Evolutionary conservation across 2,888 invertebrate genomes (phyloP), one percentile per base, ranked within the genome.

Genomic region (Odiellus spinosus): DNA sequence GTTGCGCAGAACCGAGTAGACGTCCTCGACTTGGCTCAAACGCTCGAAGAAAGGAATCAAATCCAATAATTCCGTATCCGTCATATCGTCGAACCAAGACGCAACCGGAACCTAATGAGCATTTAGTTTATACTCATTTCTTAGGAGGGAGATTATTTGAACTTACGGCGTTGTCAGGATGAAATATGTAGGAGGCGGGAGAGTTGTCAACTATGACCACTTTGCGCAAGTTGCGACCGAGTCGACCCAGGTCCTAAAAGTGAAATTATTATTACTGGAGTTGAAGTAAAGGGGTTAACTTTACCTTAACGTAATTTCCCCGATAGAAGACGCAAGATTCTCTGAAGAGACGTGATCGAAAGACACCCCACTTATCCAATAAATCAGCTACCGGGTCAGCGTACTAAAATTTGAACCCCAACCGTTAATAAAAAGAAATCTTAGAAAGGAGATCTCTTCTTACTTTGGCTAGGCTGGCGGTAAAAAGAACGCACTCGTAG

Each of bases 311-410:
- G 73, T 98, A 99, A 74, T 96, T 99, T 60, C 98, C 98, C 70
- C 91, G 78, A 74, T 98, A 91, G 76, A 93, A 98, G 69, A 96
- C 96, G 74, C 98, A 99, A 60, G 96, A 93, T 76, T 99, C 98
- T 68, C 98, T 80, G 76, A 99, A 99, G 64, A 99, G 74, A 63
- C 98, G 79, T 60, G 87, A 82, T 63, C 88, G 78, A 73, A 91
- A 90, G 58, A 95, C 93, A 64, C 86, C 87, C 88, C 93, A 91
- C 72, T 84, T 82, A 73, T 98, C 96, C 59, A 99, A 73, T 61
- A 98, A 75, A 73, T 99, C 95, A 49, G 96, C 95, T 57, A 99
- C 98, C 34, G 98, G 98, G 73, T 99, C 98, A 56, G 98, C 98
- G 73, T 99, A 99, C 80, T 81, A 69, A 15, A 63, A 62, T 33